Conservation (phyloP, 2,797 vertebrate species). For the Coregonus suidteri region DNA sequence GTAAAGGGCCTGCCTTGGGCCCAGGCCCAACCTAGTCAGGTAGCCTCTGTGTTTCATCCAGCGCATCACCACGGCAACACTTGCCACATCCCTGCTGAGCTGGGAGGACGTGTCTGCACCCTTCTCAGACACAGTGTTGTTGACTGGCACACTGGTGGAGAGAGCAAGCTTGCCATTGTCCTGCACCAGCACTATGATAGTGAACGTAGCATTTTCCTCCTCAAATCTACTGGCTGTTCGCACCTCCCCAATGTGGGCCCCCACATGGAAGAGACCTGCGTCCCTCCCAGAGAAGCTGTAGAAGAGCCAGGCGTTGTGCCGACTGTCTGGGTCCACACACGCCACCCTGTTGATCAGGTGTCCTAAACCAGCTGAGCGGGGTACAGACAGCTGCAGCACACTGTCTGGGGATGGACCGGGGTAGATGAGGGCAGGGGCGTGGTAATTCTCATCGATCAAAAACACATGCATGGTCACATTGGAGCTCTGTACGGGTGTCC, state of each 20-base stretch:
- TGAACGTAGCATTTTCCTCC: conserved; percentile 62
- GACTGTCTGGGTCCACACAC: conserved; percentile 80
- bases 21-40: conserved; percentile 41
- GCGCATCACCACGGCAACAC: conserved; percentile 70
- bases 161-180: conserved; percentile 78
- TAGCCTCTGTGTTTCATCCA: conserved; percentile 67
- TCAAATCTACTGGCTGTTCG: conserved; percentile 72
- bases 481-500: conserved; percentile 68
- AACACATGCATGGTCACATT: conserved; percentile 79
- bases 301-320: conserved; percentile 84
- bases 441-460: conserved; percentile 83
- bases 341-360: conserved; percentile 81
- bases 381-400: conserved; percentile 65
- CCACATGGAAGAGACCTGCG: conserved; percentile 75
- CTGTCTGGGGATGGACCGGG: conserved; percentile 64
- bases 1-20: conserved; percentile 70
- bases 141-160: conserved; percentile 75
- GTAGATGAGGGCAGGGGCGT: conserved; percentile 75
- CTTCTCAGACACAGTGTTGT: conserved; percentile 72
- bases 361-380: conserved; percentile 70
- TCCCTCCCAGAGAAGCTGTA: conserved; percentile 76
- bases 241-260: conserved; percentile 78
- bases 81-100: conserved; percentile 64
- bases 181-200: conserved; percentile 73
- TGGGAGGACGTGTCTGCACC: conserved; percentile 64